Conservation (phyloP, 2,797 vertebrate species). For the Enteromius afrohamiltoni region DNA sequence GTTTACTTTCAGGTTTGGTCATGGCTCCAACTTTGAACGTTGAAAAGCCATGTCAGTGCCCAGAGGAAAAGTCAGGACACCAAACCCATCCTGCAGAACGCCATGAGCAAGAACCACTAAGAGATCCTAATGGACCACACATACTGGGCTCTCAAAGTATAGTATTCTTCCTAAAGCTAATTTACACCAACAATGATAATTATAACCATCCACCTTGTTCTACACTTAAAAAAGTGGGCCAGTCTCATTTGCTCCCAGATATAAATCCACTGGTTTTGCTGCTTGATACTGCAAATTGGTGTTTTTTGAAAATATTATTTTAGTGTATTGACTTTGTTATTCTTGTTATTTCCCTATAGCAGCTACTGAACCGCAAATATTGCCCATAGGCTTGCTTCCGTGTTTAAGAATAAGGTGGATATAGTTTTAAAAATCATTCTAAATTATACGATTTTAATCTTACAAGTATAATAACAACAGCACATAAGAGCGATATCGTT, state of each 20-base stretch:
- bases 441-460: too few species aligned
- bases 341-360: neutral
- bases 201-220: neutral
- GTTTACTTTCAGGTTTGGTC: constrained; percentile 56
- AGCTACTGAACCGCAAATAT: neutral
- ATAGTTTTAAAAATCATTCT: neutral
- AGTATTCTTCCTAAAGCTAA: neutral
- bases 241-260: neutral
- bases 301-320: neutral
- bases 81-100: neutral
- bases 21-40: constrained; percentile 50
- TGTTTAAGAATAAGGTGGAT: neutral
- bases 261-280: too few species aligned
- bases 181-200: neutral
- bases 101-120: neutral
- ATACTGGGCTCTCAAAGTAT: constrained; percentile 28
- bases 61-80: constrained; percentile 48
- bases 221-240: neutral
- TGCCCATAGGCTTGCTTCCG: neutral
- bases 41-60: constrained; percentile 67
- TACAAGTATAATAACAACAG: neutral
- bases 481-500: neutral
- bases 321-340: neutral
- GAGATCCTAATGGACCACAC: constrained; percentile 26
- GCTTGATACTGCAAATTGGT: neutral